Base-by-base conservation (phyloP, 2,888 invertebrate genomes). In the Epinotia brunnichana region DNA sequence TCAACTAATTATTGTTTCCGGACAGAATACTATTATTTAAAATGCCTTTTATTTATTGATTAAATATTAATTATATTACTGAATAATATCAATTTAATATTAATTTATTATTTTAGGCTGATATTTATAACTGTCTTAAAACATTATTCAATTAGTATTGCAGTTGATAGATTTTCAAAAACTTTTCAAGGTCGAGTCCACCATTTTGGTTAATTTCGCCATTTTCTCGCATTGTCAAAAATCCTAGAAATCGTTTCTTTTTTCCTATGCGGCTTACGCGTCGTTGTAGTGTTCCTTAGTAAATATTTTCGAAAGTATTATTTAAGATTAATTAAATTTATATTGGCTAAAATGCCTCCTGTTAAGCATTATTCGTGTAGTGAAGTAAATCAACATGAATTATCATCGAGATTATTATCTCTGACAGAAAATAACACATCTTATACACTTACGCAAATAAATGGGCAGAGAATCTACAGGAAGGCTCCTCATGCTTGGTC, bases 381-480 rank as follows among this genome's bases (percentile, higher is more conserved):
- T 91, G 92, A 92, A 90, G 91, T 92, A 83, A 91, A 92, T 91
- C 92, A 91, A 86, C 91, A 91, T 87, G 93, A 93, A 88, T 90
- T 92, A 87, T 91, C 92, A 80, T 85, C 92, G 81, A 91, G 91
- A 90, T 88, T 93, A 85, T 87, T 93, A 83, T 87, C 92, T 75
- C 83, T 92, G 83, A 93, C 92, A 75, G 92, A 93, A 87, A 91
- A 91, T 82, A 90, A 92, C 82, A 90, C 90, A 79, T 90, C 91
- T 0, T 93, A 93, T 81, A 93, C 92, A 76, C 84, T 92, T 75
- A 91, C 91, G 63, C 95, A 96, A 90, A 95, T 95, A 83, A 96
- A 96, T 88, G 96, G 96, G 15, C 96, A 96, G 86, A 87, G 96
- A 77, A 94, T 95, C 82, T 96, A 94, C 84, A 95, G 95, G 77